These are phyloP conservation scores for Etheostoma perlongum DNA, from an alignment of 2,797 vertebrate genomes.

Conservation along the genomic window DNA sequence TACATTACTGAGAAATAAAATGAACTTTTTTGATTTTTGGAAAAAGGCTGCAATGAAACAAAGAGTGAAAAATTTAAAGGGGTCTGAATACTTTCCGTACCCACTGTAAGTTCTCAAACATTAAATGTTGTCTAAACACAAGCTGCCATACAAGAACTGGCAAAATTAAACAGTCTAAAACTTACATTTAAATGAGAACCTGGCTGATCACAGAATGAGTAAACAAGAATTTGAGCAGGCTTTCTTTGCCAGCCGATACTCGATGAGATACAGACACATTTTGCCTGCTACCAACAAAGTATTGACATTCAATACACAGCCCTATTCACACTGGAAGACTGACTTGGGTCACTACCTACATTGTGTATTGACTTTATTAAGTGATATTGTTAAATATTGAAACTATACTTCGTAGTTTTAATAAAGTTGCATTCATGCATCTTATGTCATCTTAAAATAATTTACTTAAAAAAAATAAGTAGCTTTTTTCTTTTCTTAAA, in stretches of 20 bases:
- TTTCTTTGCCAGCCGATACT: neutral
- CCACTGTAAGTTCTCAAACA: conserved; percentile 28
- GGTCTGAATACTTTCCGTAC: no score
- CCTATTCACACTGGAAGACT: neutral
- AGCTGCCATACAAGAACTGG: conserved; percentile 9
- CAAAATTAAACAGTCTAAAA: conserved; percentile 1
- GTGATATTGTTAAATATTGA: neutral
- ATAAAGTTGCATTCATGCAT: no score
- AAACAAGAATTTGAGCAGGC: conserved; percentile 8
- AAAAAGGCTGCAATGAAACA: no score
- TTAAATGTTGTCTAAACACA: conserved; percentile 24
- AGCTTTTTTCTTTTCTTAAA: neutral
- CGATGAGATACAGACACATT: neutral
- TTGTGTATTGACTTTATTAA: neutral
- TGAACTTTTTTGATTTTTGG: no score
- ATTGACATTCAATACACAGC: neutral
- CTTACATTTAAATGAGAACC: conserved; percentile 10
- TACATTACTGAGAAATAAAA: no score
- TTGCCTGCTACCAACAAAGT: no score
- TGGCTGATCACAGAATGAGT: neutral
- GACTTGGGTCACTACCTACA: neutral
- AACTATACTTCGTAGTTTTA: neutral
- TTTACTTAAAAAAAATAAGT: neutral
- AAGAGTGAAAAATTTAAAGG: no score
- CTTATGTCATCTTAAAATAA: neutral